phyloP scores from a whole-genome alignment of 2,797 vertebrate species.

The Coracias cyanogaster region DNA sequence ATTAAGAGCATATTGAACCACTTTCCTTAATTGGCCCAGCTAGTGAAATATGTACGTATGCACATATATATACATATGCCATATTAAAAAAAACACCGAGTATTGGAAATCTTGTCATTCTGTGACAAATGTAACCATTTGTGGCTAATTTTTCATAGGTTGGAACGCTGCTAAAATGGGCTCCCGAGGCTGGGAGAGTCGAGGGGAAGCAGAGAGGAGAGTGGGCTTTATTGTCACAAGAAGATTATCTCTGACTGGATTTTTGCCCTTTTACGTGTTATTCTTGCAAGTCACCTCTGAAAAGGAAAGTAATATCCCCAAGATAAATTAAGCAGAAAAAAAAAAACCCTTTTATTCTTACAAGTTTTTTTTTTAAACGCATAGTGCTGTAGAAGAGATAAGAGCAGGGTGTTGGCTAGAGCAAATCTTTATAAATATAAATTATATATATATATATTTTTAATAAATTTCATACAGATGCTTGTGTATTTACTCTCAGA shows the following conservation, averaged over 20 bases:
- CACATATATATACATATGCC: background rate
- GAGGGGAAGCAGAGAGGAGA: background rate
- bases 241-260: background rate
- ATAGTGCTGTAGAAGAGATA: rapidly evolving
- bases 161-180: background rate
- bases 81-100: background rate
- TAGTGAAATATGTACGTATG: background rate
- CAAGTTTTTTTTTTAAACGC: background rate
- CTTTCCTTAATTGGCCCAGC: background rate
- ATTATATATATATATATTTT: no score
- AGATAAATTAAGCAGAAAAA: background rate
- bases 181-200: background rate
- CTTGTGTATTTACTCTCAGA: rapidly evolving
- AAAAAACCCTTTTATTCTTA: background rate
- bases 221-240: background rate
- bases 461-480: no score
- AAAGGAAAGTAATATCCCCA: background rate
- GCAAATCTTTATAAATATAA: background rate
- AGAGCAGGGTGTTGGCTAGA: background rate
- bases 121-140: constrained; percentile 31
- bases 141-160: background rate
- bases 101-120: background rate
- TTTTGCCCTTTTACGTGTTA: background rate
- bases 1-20: constrained; percentile 45
- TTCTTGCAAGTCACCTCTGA: background rate